Percentiles rank a stretch among this genome's conserved stretches.
These are phyloP conservation scores for Chaetura pelagica DNA, from an alignment of 2,113 vertebrate genomes.

Conservation along the genomic window DNA sequence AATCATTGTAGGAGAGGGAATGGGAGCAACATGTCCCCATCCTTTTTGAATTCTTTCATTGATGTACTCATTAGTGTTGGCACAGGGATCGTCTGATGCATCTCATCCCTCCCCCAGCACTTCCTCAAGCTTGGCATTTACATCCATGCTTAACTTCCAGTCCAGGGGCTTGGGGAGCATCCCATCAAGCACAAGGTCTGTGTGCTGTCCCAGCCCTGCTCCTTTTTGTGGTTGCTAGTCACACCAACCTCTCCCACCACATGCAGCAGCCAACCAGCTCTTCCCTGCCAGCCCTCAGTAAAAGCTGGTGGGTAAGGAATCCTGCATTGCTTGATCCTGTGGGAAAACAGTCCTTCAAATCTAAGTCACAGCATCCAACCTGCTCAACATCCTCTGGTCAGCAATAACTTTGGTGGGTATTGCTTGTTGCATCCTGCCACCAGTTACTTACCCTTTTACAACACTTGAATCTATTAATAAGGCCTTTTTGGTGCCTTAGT, in stretches of 20 bases:
- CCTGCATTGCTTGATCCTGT: background rate
- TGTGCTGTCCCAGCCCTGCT: background rate
- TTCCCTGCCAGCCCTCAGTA: background rate
- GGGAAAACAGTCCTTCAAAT: background rate
- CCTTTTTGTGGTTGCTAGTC: background rate
- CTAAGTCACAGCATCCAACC: background rate
- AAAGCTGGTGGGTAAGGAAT: background rate
- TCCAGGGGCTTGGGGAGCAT: background rate
- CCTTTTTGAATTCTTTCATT: constrained; percentile 10
- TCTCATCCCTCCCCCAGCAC: background rate
- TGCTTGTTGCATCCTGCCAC: background rate
- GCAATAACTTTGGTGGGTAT: background rate
- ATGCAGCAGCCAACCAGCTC: background rate
- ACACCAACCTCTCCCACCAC: background rate
- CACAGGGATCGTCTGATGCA: background rate
- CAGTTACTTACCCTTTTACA: background rate
- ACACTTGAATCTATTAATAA: background rate
- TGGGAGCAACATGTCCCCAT: background rate
- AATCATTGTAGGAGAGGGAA: background rate
- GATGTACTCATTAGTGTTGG: constrained; percentile 8
- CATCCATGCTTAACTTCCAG: background rate
- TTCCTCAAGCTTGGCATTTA: background rate
- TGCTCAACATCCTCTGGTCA: background rate
- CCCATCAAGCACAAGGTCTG: background rate
- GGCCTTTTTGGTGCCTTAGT: constrained; percentile 50